phyloP scores from a whole-genome alignment of 1,140 invertebrate species.

The Hypsibius dujardini region DNA sequence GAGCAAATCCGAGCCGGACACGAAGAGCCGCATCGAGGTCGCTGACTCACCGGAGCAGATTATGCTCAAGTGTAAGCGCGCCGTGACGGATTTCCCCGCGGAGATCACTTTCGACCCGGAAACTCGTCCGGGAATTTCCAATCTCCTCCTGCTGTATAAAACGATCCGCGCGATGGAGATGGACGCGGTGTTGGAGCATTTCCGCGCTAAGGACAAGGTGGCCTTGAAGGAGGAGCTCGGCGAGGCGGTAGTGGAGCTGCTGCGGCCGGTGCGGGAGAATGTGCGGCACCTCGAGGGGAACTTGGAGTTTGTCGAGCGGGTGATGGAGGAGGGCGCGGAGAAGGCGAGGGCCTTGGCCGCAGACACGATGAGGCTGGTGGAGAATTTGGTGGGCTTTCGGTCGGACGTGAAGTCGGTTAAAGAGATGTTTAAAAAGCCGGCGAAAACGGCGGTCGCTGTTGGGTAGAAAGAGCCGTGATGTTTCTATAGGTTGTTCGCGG shows the following conservation, averaged over 20 bases:
- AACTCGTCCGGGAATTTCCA: conserved; percentile 62
- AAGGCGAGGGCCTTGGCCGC: conserved; percentile 49
- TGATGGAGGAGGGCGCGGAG: conserved; percentile 49
- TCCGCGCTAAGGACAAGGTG: conserved; percentile 49
- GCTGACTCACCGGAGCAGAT: conserved; percentile 60
- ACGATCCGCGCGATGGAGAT: conserved; percentile 35
- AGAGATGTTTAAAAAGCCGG: too few species aligned
- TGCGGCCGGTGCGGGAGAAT: conserved; percentile 52
- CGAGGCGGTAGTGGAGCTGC: conserved; percentile 49
- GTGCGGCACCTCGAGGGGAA: conserved; percentile 41
- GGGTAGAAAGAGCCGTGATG: too few species aligned
- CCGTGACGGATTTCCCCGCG: conserved; percentile 74
- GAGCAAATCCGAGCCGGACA: conserved; percentile 80
- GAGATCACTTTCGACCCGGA: conserved; percentile 59
- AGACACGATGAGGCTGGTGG: conserved; percentile 49
- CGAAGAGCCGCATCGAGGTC: conserved; percentile 57
- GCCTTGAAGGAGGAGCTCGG: conserved; percentile 58
- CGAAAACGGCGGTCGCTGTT: too few species aligned
- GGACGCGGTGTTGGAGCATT: conserved; percentile 52
- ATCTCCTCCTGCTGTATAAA: conserved; percentile 62
- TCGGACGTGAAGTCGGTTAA: too few species aligned
- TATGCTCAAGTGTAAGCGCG: conserved; percentile 63
- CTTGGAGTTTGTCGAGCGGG: conserved; percentile 40
- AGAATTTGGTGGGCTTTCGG: conserved; percentile 31
- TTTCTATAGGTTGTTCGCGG: too few species aligned